A percentile compares a stretch with the other conserved stretches of the same genome.
These are phyloP conservation scores for Megamerina dolium DNA, from an alignment of 2,888 invertebrate species.

Conservation along the genomic window DNA sequence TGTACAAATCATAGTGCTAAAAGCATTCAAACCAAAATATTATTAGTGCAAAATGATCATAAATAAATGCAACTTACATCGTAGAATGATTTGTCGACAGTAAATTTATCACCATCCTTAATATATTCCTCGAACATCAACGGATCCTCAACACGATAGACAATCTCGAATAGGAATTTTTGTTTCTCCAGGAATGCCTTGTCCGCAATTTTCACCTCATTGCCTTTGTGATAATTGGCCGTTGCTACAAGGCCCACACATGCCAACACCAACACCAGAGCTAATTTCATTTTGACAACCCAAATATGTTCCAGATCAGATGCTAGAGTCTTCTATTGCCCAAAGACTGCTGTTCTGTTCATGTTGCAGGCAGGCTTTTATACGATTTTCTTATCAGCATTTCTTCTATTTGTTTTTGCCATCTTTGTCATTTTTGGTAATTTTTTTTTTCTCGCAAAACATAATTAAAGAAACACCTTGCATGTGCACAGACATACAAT, in stretches of 20 bases:
- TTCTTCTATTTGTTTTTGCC: too few relatives aligned
- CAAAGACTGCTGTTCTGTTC: conserved; percentile 55
- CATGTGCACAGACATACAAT: too few relatives aligned
- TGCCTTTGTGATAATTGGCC: conserved; percentile 16
- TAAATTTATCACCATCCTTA: conserved; percentile 51
- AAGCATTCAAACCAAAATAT: neutral
- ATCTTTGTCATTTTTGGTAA: too few relatives aligned
- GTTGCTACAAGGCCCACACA: conserved; percentile 24
- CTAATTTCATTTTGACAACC: conserved; percentile 27
- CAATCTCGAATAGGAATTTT: conserved; percentile 35
- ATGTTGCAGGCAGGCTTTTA: conserved; percentile 56
- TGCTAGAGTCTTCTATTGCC: conserved; percentile 19
- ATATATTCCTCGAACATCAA: conserved; percentile 37
- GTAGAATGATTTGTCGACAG: conserved; percentile 34
- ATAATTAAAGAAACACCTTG: too few relatives aligned
- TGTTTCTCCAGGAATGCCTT: conserved; percentile 31
- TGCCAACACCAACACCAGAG: conserved; percentile 25
- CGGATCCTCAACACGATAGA: conserved; percentile 27
- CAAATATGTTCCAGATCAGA: conserved; percentile 23
- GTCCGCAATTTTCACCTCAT: conserved; percentile 31
- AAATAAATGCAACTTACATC: conserved; percentile 15
- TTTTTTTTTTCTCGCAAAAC: too few relatives aligned
- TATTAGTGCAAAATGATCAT: too few relatives aligned
- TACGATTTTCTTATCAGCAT: too few relatives aligned
- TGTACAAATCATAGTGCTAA: conserved; percentile 24